Percentiles rank a stretch among this genome's conserved stretches.
Evolutionary conservation across 2,797 vertebrate genomes (phyloP).

Genomic region (Diceros bicornis): DNA sequence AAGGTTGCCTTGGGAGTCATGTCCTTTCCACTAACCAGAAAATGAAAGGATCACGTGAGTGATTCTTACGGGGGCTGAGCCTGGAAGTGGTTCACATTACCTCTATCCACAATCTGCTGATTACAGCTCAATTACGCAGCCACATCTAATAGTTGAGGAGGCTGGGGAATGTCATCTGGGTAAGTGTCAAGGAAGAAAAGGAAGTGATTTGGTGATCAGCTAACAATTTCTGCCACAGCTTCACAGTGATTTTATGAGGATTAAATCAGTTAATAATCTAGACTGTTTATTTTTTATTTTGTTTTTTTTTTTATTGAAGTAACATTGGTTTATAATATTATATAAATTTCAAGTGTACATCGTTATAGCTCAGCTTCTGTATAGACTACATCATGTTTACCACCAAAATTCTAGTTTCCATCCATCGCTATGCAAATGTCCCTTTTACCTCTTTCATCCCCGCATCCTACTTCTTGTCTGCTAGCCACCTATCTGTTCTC

Average conservation of each 20-base stretch:
- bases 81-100: neutral
- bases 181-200: neutral
- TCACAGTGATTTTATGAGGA: neutral
- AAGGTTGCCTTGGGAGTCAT: neutral
- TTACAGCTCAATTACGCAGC: neutral
- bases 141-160: neutral
- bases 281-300: neutral
- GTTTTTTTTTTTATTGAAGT: no score
- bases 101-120: neutral
- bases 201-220: neutral
- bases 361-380: no score
- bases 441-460: no score
- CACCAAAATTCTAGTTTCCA: no score
- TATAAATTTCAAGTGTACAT: no score
- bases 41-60: neutral
- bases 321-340: no score
- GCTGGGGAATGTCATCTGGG: neutral
- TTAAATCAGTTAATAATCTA: neutral
- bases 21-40: neutral
- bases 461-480: no score
- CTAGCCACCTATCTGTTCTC: no score
- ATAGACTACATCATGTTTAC: no score
- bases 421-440: no score
- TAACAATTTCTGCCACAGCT: neutral
- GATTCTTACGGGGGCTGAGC: neutral